Evolutionary conservation across 2,797 vertebrate species (phyloP).

Genomic region (Cirrhinus mrigala): DNA sequence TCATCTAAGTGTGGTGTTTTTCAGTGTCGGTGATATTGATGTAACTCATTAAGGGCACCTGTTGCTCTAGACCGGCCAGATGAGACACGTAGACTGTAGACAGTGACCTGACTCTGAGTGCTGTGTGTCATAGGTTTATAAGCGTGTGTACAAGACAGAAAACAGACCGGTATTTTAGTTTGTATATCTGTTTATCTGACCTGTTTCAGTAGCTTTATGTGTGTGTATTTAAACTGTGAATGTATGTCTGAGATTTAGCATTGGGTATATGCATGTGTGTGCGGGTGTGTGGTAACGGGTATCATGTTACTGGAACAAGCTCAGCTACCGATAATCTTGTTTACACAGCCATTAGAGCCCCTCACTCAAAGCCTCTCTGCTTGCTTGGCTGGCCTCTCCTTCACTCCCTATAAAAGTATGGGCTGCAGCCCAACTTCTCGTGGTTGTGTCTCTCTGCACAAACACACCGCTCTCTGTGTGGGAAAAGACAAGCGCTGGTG

Average conservation of each 20-base stretch:
- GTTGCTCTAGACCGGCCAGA: conserved; percentile 48
- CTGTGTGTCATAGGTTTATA: not conserved
- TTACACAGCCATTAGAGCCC: conserved; percentile 61
- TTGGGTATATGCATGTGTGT: conserved; percentile 20
- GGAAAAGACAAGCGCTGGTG: conserved; percentile 50
- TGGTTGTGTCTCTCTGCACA: conserved; percentile 26
- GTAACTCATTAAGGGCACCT: conserved; percentile 50
- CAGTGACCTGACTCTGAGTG: conserved; percentile 21
- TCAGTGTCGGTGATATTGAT: conserved; percentile 12
- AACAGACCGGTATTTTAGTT: not conserved
- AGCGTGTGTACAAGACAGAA: not conserved
- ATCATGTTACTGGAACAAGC: conserved; percentile 57
- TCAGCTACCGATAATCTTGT: conserved; percentile 56
- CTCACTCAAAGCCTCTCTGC: conserved; percentile 44
- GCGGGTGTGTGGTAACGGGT: conserved; percentile 44
- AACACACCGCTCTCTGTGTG: conserved; percentile 49
- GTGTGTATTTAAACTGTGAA: conserved; percentile 10
- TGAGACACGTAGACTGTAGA: conserved; percentile 20
- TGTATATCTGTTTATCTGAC: conserved; percentile 6
- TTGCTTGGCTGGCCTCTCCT: conserved; percentile 59
- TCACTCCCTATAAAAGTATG: conserved; percentile 55
- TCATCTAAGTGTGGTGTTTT: conserved; percentile 26
- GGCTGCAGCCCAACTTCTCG: conserved; percentile 34
- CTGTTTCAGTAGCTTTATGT: not conserved
- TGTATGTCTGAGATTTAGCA: conserved; percentile 19